phyloP scores from a whole-genome alignment of 2,113 vertebrate genomes.

The Acanthisitta chloris region DNA sequence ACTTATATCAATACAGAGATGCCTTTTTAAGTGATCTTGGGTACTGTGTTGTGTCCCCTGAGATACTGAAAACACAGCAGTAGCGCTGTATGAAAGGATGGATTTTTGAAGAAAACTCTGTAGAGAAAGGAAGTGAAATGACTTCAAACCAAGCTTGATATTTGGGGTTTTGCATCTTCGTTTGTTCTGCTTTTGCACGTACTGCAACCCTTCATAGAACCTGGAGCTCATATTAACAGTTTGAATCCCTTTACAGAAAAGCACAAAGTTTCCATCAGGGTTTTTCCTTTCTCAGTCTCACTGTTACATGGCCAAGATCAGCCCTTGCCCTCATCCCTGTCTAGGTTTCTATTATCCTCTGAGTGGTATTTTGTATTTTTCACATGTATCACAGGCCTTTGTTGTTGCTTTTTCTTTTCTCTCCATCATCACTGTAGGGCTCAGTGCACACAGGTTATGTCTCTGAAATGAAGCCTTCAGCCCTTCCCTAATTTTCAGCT shows the following conservation, averaged over 20 bases:
- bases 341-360: not conserved
- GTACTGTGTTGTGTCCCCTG: not conserved
- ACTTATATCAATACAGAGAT: not conserved
- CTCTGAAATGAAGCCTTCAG: not conserved
- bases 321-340: not conserved
- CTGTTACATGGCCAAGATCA: not conserved
- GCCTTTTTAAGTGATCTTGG: not conserved
- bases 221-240: not conserved
- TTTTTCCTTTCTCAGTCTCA: not conserved
- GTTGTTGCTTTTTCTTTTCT: not conserved
- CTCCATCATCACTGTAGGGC: fast-evolving
- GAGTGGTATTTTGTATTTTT: not conserved
- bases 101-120: not conserved
- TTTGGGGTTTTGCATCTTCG: not conserved
- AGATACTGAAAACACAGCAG: not conserved
- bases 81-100: not conserved
- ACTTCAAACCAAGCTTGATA: not conserved
- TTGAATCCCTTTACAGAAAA: not conserved
- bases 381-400: not conserved
- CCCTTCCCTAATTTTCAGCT: not conserved
- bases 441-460: not conserved
- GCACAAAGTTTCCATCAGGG: fast-evolving
- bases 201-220: not conserved
- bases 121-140: not conserved
- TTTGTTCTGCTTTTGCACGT: not conserved